Evolutionary conservation across 2,113 vertebrate species (phyloP).

Genomic region (Dasyornis broadbenti): DNA sequence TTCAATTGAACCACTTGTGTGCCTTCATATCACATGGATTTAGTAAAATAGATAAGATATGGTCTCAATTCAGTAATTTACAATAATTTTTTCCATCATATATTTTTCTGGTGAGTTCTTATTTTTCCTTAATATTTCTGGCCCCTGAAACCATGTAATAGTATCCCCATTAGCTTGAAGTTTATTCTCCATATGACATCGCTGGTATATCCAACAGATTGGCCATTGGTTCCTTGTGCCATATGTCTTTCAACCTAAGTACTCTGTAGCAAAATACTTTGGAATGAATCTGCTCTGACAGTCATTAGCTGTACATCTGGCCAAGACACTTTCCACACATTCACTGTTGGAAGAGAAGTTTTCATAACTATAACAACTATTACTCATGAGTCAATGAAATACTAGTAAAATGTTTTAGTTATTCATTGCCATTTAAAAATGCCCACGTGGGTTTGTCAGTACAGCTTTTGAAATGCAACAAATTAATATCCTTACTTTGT

Average conservation of each 20-base stretch:
- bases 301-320: conserved; percentile 51
- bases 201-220: not conserved
- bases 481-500: conserved; percentile 72
- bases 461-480: conserved; percentile 69
- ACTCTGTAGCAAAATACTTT: not conserved
- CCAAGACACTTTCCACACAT: conserved; percentile 1
- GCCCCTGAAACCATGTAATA: not conserved
- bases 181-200: not conserved
- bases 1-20: not conserved
- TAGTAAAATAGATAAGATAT: not conserved
- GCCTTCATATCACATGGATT: not conserved
- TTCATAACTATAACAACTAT: conserved; percentile 34
- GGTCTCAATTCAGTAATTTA: not conserved
- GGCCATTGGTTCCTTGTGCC: not conserved
- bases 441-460: conserved; percentile 58
- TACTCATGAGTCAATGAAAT: conserved; percentile 31
- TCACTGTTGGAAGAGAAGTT: conserved; percentile 50
- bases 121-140: not conserved
- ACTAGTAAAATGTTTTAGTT: conserved; percentile 50
- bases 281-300: conserved; percentile 29
- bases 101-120: not conserved
- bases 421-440: conserved; percentile 61
- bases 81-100: not conserved
- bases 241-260: not conserved
- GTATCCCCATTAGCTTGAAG: not conserved